phyloP scores from a whole-genome alignment of 2,888 invertebrate genomes.

The Mantis religiosa region DNA sequence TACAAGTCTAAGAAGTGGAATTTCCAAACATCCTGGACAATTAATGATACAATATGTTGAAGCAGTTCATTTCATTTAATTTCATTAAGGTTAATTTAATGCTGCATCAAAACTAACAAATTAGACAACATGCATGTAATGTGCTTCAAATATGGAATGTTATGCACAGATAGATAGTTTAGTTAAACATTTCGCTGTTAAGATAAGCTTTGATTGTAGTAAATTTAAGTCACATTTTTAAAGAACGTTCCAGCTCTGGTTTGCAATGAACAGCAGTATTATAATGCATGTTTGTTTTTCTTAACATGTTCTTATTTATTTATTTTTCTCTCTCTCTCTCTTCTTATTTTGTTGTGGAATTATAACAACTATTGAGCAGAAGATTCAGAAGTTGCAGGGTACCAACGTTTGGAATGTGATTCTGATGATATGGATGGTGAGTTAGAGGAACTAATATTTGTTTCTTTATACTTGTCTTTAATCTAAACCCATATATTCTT shows the following conservation, averaged over 20 bases:
- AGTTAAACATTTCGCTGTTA: too few species aligned
- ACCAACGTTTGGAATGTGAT: slow-evolving; percentile 34
- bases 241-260: not conserved
- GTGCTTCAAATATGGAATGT: not conserved
- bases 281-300: not conserved
- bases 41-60: too few species aligned
- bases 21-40: too few species aligned
- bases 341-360: not conserved
- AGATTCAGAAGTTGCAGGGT: slow-evolving; percentile 35
- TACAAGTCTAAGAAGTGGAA: too few species aligned
- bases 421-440: slow-evolving; percentile 35
- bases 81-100: too few species aligned
- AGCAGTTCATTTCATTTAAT: too few species aligned
- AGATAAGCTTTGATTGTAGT: too few species aligned
- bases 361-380: slow-evolving; percentile 29
- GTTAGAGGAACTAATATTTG: not conserved
- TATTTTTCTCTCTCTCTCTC: slow-evolving; percentile 2
- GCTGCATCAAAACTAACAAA: not conserved
- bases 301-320: not conserved
- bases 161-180: too few species aligned
- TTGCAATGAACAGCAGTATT: not conserved
- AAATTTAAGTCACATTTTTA: not conserved
- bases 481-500: not conserved
- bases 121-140: not conserved
- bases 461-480: not conserved